phyloP scores from a whole-genome alignment of 2,888 invertebrate genomes.

The Bruchidius siliquastri region DNA sequence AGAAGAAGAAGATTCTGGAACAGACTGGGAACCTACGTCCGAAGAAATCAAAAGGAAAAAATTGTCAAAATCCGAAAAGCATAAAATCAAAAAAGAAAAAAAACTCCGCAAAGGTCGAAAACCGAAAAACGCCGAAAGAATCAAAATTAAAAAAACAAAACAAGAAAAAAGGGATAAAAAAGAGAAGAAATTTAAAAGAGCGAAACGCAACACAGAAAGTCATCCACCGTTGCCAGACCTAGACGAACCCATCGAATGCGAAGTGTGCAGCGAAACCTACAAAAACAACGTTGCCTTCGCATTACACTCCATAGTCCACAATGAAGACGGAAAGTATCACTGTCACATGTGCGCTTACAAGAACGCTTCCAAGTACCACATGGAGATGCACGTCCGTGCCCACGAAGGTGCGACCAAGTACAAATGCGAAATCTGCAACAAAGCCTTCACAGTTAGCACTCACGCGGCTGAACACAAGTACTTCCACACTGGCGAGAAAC shows the following conservation, averaged over 20 bases:
- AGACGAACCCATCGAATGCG: conserved; percentile 49
- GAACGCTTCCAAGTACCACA: conserved; percentile 38
- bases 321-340: conserved; percentile 33
- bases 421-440: conserved; percentile 39
- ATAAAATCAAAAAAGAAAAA: conserved; percentile 14
- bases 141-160: conserved; percentile 5
- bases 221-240: conserved; percentile 30
- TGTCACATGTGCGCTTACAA: conserved; percentile 40
- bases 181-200: conserved; percentile 12
- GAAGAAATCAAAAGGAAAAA: conserved; percentile 20
- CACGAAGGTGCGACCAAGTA: conserved; percentile 48
- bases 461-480: conserved; percentile 39
- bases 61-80: conserved; percentile 9
- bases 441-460: conserved; percentile 37
- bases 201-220: conserved; percentile 13
- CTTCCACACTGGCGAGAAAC: conserved; percentile 43
- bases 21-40: conserved; percentile 18
- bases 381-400: conserved; percentile 45
- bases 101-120: conserved; percentile 4
- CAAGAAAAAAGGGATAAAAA: conserved; percentile 10
- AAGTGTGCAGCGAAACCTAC: conserved; percentile 53
- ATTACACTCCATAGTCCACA: conserved; percentile 36
- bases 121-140: neutral
- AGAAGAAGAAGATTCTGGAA: conserved; percentile 19
- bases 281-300: conserved; percentile 41